Base-by-base conservation (phyloP, 92 coral and sea anemone genomes). In the Parazoanthus swiftii region DNA sequence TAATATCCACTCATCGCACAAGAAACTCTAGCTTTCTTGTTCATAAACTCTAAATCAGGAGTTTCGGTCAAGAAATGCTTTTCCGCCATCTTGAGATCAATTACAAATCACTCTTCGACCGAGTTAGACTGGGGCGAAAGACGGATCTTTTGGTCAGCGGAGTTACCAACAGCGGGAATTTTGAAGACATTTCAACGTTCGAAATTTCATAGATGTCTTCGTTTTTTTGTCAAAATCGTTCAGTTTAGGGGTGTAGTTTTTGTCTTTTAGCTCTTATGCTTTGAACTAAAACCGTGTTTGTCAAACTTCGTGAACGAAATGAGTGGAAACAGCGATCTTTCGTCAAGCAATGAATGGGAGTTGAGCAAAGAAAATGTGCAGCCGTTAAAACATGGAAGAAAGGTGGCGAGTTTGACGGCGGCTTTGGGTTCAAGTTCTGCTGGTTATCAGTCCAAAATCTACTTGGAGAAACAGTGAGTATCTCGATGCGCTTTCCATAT, bases 331-430 rank as follows among this genome's bases (percentile, higher is more conserved):
- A 79, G 91, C 33, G 89, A 93, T 88, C 81, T 92, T 78, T 80
- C 89, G 68, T 80, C 90, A 51, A 85, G 94, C n/a, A 96, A 91
- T 43, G 99, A 96, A 88, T 96, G 99, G 99, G 99, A 96, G 78
- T 88, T 96, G 71, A 95, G 99, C 88, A 96, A 96, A 88, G 99
- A 96, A 91, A 96, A 96, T 77, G 98, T 96, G 15, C 98, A 95
- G 80, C 99, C 99, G 59, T 86, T 93, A 84, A 96, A 96, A 90
- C 93, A 90, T 86, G 99, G 99, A 13, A 89, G 99, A 88, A 96
- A 95, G 90, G 85, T 96, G 85, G 96, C 99, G 85, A 92, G 93
- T 81, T 88, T 96, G 74, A 92, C 93, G 26, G 96, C 95, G 39
- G 99, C 98, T 33, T 89, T 96, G 68, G 95, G 95, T 43, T 94